A percentile compares a stretch with the other conserved stretches of the same genome.
Conservation (phyloP, 2,888 invertebrate genomes). For the Teleogryllus oceanicus region DNA sequence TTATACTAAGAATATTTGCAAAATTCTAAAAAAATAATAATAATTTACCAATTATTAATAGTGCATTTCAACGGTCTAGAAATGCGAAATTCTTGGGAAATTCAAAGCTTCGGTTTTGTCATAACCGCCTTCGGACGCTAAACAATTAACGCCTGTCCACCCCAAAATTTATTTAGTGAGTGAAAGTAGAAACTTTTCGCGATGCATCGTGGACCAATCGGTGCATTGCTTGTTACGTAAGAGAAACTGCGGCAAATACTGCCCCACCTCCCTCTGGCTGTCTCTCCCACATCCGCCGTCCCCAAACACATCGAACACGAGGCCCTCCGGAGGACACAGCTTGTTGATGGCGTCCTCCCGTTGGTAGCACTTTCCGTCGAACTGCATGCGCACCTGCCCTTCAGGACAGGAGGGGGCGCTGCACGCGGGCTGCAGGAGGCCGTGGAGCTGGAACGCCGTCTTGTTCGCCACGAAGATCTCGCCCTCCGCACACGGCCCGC, state of each 20-base stretch:
- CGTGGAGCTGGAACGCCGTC: neutral
- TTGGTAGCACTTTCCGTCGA: neutral
- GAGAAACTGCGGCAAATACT: neutral
- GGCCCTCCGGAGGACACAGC: neutral
- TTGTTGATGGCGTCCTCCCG: neutral
- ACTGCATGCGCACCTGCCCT: neutral
- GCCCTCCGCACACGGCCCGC: neutral
- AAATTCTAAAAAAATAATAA: too few species aligned
- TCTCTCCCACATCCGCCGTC: neutral
- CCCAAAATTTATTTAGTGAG: too few species aligned
- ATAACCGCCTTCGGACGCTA: too few species aligned
- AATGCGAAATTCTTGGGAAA: too few species aligned
- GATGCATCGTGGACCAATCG: too few species aligned
- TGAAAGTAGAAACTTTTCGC: too few species aligned
- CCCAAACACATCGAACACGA: neutral
- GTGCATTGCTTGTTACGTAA: too few species aligned
- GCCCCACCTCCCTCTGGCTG: neutral
- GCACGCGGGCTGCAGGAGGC: neutral
- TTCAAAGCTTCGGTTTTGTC: too few species aligned
- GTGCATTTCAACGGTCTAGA: too few species aligned
- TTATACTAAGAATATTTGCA: too few species aligned
- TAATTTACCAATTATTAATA: too few species aligned
- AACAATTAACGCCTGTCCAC: too few species aligned
- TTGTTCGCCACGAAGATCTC: neutral
- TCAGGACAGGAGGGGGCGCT: neutral